These are phyloP conservation scores for Steinernema feltiae DNA, from an alignment of 1,140 invertebrate genomes.

Conservation along the genomic window DNA sequence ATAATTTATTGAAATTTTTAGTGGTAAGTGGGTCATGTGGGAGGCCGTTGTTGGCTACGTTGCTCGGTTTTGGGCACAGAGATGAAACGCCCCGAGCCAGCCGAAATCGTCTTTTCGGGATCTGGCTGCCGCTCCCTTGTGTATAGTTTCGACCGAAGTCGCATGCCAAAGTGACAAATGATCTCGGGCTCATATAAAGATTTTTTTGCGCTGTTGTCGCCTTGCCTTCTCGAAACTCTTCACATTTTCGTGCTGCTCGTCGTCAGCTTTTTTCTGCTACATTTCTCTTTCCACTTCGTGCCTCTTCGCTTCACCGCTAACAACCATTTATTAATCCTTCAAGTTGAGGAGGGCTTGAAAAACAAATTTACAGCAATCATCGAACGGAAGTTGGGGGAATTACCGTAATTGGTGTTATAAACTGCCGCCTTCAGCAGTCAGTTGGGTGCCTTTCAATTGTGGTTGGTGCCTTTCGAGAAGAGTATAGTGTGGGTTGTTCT, in stretches of 20 bases:
- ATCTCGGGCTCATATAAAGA: conserved; percentile 3
- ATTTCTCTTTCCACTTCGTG: neutral
- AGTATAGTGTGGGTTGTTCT: no score
- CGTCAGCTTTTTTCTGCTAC: neutral
- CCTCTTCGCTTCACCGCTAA: neutral
- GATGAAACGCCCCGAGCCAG: neutral
- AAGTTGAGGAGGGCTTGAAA: neutral
- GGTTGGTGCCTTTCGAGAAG: neutral
- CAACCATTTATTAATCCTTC: neutral
- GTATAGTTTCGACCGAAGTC: conserved; percentile 7
- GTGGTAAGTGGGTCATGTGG: neutral
- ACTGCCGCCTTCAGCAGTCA: neutral
- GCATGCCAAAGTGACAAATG: conserved; percentile 7
- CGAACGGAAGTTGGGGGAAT: neutral
- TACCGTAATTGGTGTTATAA: conserved; percentile 12
- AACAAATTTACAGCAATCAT: conserved; percentile 8
- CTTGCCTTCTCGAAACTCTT: neutral
- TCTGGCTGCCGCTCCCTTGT: neutral
- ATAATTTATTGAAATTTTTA: conserved; percentile 6
- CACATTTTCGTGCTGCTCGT: neutral
- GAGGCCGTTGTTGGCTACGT: neutral
- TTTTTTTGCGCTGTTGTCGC: conserved; percentile 13
- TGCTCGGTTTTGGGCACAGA: neutral
- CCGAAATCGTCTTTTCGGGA: neutral
- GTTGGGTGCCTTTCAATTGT: neutral